Evolutionary conservation across 2,113 vertebrate genomes (phyloP).

Genomic region (Deroptyus accipitrinus): DNA sequence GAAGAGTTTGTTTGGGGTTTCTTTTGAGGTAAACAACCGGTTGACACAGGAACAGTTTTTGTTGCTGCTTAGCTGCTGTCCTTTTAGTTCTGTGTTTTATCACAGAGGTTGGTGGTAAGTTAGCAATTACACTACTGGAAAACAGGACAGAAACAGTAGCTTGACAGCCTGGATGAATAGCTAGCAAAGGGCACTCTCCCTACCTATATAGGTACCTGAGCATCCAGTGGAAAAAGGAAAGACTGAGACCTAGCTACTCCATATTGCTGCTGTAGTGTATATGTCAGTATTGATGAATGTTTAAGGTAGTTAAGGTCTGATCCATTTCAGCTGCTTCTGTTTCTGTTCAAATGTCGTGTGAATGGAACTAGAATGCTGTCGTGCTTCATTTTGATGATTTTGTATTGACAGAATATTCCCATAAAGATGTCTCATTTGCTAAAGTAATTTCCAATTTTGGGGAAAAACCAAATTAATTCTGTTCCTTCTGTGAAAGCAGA

Average conservation of each 20-base stretch:
- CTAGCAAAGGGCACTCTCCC: neutral
- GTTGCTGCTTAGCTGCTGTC: neutral
- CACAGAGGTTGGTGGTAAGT: neutral
- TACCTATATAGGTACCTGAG: neutral
- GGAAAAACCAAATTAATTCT: neutral
- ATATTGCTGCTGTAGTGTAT: neutral
- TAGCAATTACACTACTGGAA: neutral
- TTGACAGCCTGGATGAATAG: neutral
- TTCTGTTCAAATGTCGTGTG: neutral
- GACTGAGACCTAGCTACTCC: neutral
- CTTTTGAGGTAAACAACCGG: neutral
- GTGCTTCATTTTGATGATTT: neutral
- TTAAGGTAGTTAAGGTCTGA: neutral
- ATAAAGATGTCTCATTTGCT: neutral
- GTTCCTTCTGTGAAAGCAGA: neutral
- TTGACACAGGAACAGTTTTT: neutral
- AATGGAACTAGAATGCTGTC: neutral
- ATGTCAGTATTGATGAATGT: neutral
- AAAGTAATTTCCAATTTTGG: neutral
- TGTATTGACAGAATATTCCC: neutral
- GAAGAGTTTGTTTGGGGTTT: neutral
- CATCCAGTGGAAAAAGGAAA: neutral
- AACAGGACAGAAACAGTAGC: neutral
- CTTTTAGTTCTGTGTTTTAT: neutral
- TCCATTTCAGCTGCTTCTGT: neutral